These are phyloP conservation scores for Aegotheles bennettii DNA, from an alignment of 2,113 vertebrate species.

Conservation along the genomic window DNA sequence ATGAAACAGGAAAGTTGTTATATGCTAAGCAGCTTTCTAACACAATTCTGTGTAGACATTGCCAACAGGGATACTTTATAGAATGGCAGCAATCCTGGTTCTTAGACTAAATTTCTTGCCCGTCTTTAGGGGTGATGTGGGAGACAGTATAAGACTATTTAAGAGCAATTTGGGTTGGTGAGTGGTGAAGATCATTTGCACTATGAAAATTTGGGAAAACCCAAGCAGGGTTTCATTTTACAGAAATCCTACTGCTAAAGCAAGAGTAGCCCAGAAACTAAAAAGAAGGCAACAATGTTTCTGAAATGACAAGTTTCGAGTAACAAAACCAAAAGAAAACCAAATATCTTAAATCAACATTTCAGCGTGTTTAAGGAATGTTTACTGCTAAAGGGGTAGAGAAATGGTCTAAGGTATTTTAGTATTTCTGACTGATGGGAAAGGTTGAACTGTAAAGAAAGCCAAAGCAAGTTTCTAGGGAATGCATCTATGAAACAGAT, in stretches of 20 bases:
- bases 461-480: neutral
- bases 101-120: neutral
- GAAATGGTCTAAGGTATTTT: neutral
- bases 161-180: neutral
- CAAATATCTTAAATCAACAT: neutral
- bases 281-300: neutral
- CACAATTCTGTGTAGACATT: neutral
- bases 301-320: neutral
- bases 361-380: neutral
- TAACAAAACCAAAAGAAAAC: neutral
- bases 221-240: neutral
- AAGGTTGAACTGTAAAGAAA: neutral
- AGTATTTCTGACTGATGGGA: neutral
- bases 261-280: neutral
- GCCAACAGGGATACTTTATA: neutral
- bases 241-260: neutral
- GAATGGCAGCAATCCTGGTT: neutral
- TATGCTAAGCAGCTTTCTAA: neutral
- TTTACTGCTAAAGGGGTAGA: neutral
- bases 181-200: neutral
- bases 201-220: neutral
- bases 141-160: neutral
- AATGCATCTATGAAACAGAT: neutral
- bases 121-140: neutral
- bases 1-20: neutral